Conservation (phyloP, 2,888 invertebrate genomes). For the Chrysina gloriosa region DNA sequence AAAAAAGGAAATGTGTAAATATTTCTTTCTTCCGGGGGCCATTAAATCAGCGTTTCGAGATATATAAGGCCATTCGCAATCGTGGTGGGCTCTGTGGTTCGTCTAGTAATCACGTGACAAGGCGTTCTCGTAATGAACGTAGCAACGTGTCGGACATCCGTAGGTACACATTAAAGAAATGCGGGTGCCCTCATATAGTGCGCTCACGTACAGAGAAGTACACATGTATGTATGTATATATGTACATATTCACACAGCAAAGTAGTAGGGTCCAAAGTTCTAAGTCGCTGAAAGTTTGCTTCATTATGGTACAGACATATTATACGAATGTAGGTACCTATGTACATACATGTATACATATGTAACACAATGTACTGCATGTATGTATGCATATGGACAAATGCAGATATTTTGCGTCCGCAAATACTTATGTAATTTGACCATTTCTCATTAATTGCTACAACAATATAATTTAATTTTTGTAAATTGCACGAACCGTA, state of each 20-base stretch:
- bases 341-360: no score
- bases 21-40: slow-evolving; percentile 18
- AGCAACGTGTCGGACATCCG: slow-evolving; percentile 56
- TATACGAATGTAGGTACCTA: no score
- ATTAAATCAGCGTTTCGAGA: slow-evolving; percentile 35
- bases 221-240: background rate
- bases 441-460: no score
- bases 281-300: no score
- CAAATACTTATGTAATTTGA: no score
- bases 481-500: no score
- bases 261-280: no score
- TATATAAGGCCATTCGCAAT: slow-evolving; percentile 40
- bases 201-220: background rate
- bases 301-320: no score
- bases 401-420: no score
- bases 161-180: slow-evolving; percentile 54
- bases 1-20: slow-evolving; percentile 25
- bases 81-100: slow-evolving; percentile 36
- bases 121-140: slow-evolving; percentile 54
- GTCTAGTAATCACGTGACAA: slow-evolving; percentile 46
- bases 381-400: no score
- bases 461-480: no score
- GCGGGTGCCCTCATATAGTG: slow-evolving; percentile 50
- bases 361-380: no score
- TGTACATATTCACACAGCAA: background rate